Conservation (phyloP, 2,888 invertebrate genomes). For the Trissoscelio sp. region DNA sequence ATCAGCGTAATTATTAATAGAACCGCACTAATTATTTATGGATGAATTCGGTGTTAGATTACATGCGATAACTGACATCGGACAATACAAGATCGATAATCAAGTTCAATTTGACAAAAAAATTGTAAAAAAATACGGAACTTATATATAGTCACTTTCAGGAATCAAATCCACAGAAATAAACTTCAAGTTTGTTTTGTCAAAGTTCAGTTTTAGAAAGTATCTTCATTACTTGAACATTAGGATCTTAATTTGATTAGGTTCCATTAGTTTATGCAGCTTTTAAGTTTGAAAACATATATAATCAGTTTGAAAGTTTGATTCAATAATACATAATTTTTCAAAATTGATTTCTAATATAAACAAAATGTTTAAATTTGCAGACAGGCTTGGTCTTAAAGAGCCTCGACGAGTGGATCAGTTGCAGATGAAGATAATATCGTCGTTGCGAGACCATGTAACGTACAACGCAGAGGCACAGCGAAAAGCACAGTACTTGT, state of each 20-base stretch:
- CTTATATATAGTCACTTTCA: not conserved
- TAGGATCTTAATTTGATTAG: no score
- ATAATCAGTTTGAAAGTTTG: no score
- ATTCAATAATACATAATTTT: no score
- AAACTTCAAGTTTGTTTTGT: no score
- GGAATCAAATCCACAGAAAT: no score
- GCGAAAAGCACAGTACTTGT: slow-evolving; percentile 96
- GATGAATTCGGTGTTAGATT: slow-evolving; percentile 24
- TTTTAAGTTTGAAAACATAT: no score
- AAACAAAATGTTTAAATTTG: slow-evolving; percentile 30
- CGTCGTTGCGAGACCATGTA: slow-evolving; percentile 97
- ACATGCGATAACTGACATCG: slow-evolving; percentile 44
- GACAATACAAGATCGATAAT: slow-evolving; percentile 32
- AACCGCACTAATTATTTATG: slow-evolving; percentile 39
- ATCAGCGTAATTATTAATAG: slow-evolving; percentile 35
- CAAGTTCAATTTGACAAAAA: not conserved
- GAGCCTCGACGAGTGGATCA: slow-evolving; percentile 97
- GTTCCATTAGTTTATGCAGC: no score
- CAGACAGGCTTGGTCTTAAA: slow-evolving; percentile 96
- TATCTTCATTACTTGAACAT: no score
- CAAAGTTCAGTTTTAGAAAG: no score
- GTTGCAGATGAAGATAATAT: slow-evolving; percentile 98
- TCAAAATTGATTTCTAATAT: no score
- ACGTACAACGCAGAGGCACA: slow-evolving; percentile 95
- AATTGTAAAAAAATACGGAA: not conserved